Percentiles rank a stretch among this genome's conserved stretches.
These are phyloP conservation scores for Dryadula phaetusa DNA, from an alignment of 2,888 invertebrate species.

Conservation along the genomic window DNA sequence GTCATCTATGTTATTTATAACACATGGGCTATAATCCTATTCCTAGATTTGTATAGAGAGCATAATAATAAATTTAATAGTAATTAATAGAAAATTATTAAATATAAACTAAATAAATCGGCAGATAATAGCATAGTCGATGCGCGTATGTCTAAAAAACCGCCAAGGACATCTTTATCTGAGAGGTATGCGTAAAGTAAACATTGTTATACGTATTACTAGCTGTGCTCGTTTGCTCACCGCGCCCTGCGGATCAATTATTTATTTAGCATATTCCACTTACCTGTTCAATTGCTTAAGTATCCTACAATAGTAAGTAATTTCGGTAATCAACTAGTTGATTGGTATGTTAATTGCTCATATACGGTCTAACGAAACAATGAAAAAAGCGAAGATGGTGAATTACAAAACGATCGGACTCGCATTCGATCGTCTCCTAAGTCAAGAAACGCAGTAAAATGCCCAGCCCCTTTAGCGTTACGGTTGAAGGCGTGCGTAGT, in stretches of 20 bases:
- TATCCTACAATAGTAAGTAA: constrained; percentile 26
- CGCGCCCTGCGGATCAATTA: constrained; percentile 59
- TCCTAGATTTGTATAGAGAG: not conserved
- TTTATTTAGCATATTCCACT: constrained; percentile 39
- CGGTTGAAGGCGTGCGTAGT: constrained; percentile 73
- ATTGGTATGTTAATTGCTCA: constrained; percentile 36
- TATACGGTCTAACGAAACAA: constrained; percentile 36
- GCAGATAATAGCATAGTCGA: constrained; percentile 54
- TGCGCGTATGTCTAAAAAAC: constrained; percentile 70
- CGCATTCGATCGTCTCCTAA: constrained; percentile 63
- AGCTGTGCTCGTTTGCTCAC: constrained; percentile 60
- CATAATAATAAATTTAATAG: constrained; percentile 44
- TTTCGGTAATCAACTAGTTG: constrained; percentile 26
- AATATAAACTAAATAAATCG: constrained; percentile 64
- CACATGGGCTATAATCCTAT: not conserved
- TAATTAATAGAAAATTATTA: constrained; percentile 52
- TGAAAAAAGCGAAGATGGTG: constrained; percentile 30
- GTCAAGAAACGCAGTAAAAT: constrained; percentile 70
- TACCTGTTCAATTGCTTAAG: constrained; percentile 29
- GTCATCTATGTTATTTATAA: constrained; percentile 7
- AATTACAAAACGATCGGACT: constrained; percentile 46
- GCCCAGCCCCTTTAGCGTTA: constrained; percentile 78
- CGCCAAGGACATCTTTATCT: constrained; percentile 82
- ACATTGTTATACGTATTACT: constrained; percentile 74
- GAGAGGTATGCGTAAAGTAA: constrained; percentile 78